A percentile compares a stretch with the other conserved stretches of the same genome.
Conservation (phyloP, 2,797 vertebrate species). For the Hypotaenidia okinawae region DNA sequence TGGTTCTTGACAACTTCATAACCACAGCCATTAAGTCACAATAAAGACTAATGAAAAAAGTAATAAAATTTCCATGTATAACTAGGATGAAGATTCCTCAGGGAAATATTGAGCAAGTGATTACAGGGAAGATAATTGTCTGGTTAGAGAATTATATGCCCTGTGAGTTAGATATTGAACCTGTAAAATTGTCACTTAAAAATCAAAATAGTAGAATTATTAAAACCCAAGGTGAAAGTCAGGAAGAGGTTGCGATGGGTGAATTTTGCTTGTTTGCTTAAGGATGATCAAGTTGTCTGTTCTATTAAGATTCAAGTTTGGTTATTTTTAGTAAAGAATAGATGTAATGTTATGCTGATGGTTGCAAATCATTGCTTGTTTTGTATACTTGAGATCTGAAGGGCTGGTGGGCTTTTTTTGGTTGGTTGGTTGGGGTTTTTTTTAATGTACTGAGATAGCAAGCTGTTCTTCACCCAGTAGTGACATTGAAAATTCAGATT, state of each 20-base stretch:
- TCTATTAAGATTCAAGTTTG: neutral
- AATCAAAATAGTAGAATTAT: slow-evolving; percentile 41
- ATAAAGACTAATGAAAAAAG: slow-evolving; percentile 70
- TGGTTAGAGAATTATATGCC: slow-evolving; percentile 74
- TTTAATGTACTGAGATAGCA: neutral
- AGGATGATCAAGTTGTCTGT: slow-evolving; percentile 7
- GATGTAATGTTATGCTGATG: neutral
- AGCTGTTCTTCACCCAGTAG: neutral
- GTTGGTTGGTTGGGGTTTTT: neutral
- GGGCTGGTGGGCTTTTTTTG: neutral
- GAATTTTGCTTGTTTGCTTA: neutral
- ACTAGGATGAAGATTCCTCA: slow-evolving; percentile 72
- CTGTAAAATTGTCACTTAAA: slow-evolving; percentile 59
- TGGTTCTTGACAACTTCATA: slow-evolving; percentile 64
- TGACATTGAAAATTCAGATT: neutral
- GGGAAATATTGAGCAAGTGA: slow-evolving; percentile 72
- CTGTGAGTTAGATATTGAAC: slow-evolving; percentile 62
- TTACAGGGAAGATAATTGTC: slow-evolving; percentile 73
- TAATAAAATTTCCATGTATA: slow-evolving; percentile 70
- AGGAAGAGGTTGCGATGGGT: slow-evolving; percentile 4
- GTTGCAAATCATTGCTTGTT: slow-evolving; percentile 5
- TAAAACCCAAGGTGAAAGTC: slow-evolving; percentile 12
- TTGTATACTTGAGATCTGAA: neutral
- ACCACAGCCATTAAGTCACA: slow-evolving; percentile 53
- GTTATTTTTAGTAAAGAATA: slow-evolving; percentile 26